Base-by-base conservation (phyloP, 1,140 invertebrate genomes). In the Microplitis mediator region DNA sequence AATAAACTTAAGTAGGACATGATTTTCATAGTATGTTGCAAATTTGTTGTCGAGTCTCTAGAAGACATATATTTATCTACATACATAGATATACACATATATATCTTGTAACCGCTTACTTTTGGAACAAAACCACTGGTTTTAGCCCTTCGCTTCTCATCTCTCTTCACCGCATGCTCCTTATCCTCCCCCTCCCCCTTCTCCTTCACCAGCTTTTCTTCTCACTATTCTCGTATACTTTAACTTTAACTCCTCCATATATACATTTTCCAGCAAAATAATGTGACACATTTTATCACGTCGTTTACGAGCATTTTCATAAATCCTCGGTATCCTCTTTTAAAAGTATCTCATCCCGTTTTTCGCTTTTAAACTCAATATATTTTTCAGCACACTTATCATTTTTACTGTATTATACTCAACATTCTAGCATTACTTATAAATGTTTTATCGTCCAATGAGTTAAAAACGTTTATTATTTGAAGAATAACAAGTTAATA, bases 1-100 rank as follows among this genome's bases (percentile, higher is more conserved):
- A 73, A 69, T 73, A 69, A 62, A 68, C 39, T 69, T 45, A 73
- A 73, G 71, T 73, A 60, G 45, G 45, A 62, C 65, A 63, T 5
- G 34, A 36, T 51, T 50, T 50, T 62, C 23, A 35, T 9, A 23
- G 65, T 52, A 35, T 16, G 62, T 64, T 64, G 14, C 5, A 67
- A 64, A 64, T 50, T 64, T 64, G 35, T 45, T 64, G 36, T 35
- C n/a, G 60, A 14, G 8, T 13, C 34, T 36, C 13, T 8, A 31
- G 16, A 9, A 60, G 16, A 5, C 9, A 34, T 31, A 32, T 11
- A 60, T 2, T 5, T 8, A 60, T 31, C 5, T n/a, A 62, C 8
- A 14, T 35, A 13, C 9, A 14, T 34, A 35, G 34, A 62, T 36
- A 62, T 35, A 13, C 6, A n/a, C n/a, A 56, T 56, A 56, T 13